Conservation (phyloP, 2,113 vertebrate species). For the Neofelis nebulosa region DNA sequence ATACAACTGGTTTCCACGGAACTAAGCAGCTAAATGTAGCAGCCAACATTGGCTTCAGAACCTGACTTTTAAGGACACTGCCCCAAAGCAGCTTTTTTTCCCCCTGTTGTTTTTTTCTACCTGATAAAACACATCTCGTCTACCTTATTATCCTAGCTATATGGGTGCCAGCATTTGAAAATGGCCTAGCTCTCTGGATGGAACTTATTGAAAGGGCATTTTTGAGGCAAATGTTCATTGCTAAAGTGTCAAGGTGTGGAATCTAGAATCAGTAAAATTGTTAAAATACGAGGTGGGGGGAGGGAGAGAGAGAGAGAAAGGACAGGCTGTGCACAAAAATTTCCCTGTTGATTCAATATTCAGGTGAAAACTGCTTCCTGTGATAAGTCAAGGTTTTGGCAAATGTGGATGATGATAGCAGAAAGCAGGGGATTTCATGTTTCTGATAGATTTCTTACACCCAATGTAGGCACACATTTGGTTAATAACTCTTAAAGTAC, state of each 20-base stretch:
- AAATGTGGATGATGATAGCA: neutral
- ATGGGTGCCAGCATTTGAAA: constrained; percentile 31
- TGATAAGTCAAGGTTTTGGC: constrained; percentile 30
- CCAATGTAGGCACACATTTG: neutral
- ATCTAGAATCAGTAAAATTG: neutral
- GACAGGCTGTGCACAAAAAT: neutral
- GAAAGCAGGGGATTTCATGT: neutral
- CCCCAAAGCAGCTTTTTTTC: neutral
- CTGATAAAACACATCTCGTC: constrained; percentile 31
- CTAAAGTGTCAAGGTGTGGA: neutral
- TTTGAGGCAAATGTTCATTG: constrained; percentile 8
- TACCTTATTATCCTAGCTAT: constrained; percentile 31
- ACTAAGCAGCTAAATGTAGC: constrained; percentile 45
- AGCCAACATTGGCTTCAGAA: constrained; percentile 43
- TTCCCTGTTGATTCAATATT: constrained; percentile 58
- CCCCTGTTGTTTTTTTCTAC: neutral
- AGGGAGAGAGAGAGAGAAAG: neutral
- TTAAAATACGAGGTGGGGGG: neutral
- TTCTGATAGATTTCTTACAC: constrained; percentile 38
- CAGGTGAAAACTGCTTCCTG: constrained; percentile 33
- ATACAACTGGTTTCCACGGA: constrained; percentile 34
- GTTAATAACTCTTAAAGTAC: constrained; percentile 24
- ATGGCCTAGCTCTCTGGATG: neutral
- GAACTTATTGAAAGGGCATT: constrained; percentile 13
- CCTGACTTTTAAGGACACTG: constrained; percentile 62